Evolutionary conservation across 2,113 vertebrate genomes (phyloP), one percentile per base, ranked within the genome.

Genomic region (Peromyscus maniculatus): DNA sequence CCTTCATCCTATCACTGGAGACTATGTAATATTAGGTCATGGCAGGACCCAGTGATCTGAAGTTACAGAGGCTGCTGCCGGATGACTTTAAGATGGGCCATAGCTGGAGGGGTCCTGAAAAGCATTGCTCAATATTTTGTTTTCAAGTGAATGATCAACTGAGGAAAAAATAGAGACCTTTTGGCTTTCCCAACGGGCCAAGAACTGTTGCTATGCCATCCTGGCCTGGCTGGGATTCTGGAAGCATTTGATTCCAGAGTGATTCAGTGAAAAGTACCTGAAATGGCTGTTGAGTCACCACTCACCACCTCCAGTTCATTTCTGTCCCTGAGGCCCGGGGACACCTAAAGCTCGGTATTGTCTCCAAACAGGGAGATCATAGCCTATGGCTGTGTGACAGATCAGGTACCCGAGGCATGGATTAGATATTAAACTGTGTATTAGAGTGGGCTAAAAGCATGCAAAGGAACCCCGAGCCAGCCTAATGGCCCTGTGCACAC

Each of bases 381-480:
- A 88, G 91, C 72, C 91, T 28, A 26, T 26, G 79, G 39, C 94
- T n/a, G 10, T 11, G 5, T 36, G 91, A 69, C 52, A 6, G 75
- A 26, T n/a, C 83, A 75, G 89, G 89, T 26, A 26, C 46, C 26
- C 0, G 10, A 67, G 62, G 93, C 74, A 22, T 1, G 22, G 66
- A 87, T 89, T 66, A 55, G 94, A 86, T 91, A 97, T 80, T 67
- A 94, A 95, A 74, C 91, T 59, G 64, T 28, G 7, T 74, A 91
- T 95, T 94, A 95, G 84, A 59, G 91, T 21, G 5, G 49, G 57
- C 89, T 84, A 12, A 77, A 77, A 95, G 80, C 91, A 91, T 75
- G 78, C 24, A 66, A 78, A 55, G 67, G 67, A 89, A 16, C 36
- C 59, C 46, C 0, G 39, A 72, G 72, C 92, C 93, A 86, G 74